These are phyloP conservation scores for Oreonectes daqikongensis DNA, from an alignment of 2,797 vertebrate genomes.

Conservation along the genomic window DNA sequence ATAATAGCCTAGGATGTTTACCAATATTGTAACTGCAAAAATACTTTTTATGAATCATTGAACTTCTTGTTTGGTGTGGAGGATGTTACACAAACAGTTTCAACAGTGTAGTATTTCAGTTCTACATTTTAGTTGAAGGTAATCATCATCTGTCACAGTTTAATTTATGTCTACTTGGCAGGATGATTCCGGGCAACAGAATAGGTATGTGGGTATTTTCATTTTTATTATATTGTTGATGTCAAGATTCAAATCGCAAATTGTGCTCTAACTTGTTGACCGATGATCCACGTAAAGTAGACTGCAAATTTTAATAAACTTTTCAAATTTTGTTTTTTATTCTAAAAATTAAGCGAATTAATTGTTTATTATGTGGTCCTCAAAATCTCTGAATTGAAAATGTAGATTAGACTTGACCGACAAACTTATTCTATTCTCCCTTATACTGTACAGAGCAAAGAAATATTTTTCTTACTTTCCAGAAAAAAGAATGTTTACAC, in stretches of 20 bases:
- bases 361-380: too few species aligned
- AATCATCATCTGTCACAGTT: not conserved
- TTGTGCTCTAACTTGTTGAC: too few species aligned
- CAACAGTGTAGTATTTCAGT: conserved; percentile 5
- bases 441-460: not conserved
- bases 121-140: not conserved
- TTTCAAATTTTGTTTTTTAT: too few species aligned
- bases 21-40: not conserved
- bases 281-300: too few species aligned
- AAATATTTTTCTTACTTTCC: too few species aligned
- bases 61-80: not conserved
- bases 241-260: not conserved
- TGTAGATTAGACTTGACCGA: not conserved
- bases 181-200: conserved; percentile 24
- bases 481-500: too few species aligned
- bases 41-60: not conserved
- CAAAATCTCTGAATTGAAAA: too few species aligned
- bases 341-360: too few species aligned
- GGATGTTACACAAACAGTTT: conserved; percentile 25
- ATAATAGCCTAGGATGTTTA: not conserved
- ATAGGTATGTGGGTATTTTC: conserved; percentile 25
- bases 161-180: not conserved
- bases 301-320: too few species aligned
- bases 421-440: not conserved
- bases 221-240: not conserved